phyloP scores from a whole-genome alignment of 2,797 vertebrate species.

The Lutjanus campechanus region DNA sequence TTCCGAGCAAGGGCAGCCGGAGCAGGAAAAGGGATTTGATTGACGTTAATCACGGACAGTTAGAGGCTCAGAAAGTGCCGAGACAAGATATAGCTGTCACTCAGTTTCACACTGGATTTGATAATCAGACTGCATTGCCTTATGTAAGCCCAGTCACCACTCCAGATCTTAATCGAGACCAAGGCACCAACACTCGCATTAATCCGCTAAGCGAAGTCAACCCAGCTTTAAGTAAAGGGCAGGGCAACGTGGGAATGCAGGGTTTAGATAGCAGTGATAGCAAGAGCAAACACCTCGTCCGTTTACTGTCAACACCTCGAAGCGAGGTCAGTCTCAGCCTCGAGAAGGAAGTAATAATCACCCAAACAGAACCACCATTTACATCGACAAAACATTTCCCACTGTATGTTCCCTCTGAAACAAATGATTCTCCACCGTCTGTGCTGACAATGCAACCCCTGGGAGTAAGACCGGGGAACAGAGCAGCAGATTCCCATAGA shows the following conservation, averaged over 20 bases:
- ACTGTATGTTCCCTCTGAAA: slow-evolving; percentile 63
- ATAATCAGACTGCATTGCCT: slow-evolving; percentile 82
- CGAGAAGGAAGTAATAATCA: slow-evolving; percentile 61
- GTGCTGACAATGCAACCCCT: slow-evolving; percentile 76
- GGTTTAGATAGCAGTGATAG: slow-evolving; percentile 48
- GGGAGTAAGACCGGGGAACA: slow-evolving; percentile 66
- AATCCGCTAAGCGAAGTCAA: slow-evolving; percentile 65
- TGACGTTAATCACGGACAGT: slow-evolving; percentile 84
- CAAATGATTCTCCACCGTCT: slow-evolving; percentile 71
- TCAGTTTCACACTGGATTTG: slow-evolving; percentile 72
- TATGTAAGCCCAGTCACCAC: slow-evolving; percentile 73
- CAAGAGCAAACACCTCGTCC: slow-evolving; percentile 75
- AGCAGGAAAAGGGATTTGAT: slow-evolving; percentile 88
- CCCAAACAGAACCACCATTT: slow-evolving; percentile 75
- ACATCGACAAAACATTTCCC: slow-evolving; percentile 74
- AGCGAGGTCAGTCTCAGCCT: slow-evolving; percentile 72
- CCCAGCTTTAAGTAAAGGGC: slow-evolving; percentile 62
- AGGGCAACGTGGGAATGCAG: slow-evolving; percentile 59
- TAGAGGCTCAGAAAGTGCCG: slow-evolving; percentile 74
- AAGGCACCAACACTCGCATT: slow-evolving; percentile 52
- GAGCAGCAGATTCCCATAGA: slow-evolving; percentile 74
- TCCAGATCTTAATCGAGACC: slow-evolving; percentile 70
- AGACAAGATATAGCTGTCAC: slow-evolving; percentile 78
- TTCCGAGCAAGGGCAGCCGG: slow-evolving; percentile 81
- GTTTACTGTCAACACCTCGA: slow-evolving; percentile 73